phyloP scores from a whole-genome alignment of 1,140 invertebrate genomes.

The Tribolium castaneum region DNA sequence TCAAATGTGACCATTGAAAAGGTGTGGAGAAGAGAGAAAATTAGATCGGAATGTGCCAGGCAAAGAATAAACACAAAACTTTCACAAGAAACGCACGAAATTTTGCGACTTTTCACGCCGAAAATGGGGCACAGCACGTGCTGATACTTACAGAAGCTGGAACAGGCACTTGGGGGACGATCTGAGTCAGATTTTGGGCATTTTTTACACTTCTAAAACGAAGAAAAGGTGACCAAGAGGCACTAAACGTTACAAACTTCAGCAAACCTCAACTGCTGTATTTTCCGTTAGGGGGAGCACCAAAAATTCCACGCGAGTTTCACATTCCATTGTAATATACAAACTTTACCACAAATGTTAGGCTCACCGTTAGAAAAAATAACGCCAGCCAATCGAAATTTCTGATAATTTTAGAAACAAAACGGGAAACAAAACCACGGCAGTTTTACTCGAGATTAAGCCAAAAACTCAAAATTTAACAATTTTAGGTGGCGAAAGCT shows the following conservation, averaged over 20 bases:
- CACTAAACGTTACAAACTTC: neutral
- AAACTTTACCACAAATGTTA: neutral
- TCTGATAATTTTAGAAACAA: neutral
- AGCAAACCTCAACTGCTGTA: neutral
- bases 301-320: neutral
- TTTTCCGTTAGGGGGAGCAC: neutral
- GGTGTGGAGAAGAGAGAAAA: slow-evolving; percentile 19
- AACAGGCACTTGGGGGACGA: neutral
- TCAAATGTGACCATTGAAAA: neutral
- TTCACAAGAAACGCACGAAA: neutral
- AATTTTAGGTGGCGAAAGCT: too few species aligned
- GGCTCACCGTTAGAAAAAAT: neutral
- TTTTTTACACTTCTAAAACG: neutral
- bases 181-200: neutral
- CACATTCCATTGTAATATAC: neutral
- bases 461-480: too few species aligned
- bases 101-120: neutral
- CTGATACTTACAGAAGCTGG: slow-evolving; percentile 22
- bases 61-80: slow-evolving; percentile 26
- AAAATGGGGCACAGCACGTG: neutral
- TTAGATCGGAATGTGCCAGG: slow-evolving; percentile 45
- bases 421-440: too few species aligned
- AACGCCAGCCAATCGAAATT: neutral
- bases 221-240: neutral
- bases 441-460: too few species aligned